Base-by-base conservation (phyloP, 2,888 invertebrate species). In the Dendrolimus houi region DNA sequence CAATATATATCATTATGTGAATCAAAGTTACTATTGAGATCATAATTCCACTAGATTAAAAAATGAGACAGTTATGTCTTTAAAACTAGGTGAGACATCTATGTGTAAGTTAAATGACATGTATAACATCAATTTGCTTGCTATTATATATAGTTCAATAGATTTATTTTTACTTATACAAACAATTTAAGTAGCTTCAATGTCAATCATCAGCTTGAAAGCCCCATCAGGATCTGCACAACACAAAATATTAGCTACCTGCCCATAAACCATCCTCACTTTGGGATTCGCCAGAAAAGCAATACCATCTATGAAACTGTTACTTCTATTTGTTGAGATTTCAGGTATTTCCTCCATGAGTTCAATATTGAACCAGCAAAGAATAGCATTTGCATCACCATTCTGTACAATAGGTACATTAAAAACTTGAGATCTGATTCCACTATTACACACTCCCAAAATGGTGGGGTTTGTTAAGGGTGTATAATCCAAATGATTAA, bases 291-390 rank as follows among this genome's bases (percentile, higher is more conserved):
- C 74, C 60, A 93, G 69, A 66, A 89, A 91, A 58, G 88, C 87
- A 63, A 83, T 84, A 41, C 89, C 90, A 65, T 91, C 88, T 54
- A 87, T 73, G 67, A 91, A 89, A 67, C 91, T 75, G 58, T 77
- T 76, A 57, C 81, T 62, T 61, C 85, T 77, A 56, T 83, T 79
- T 0, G 92, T 93, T 8, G 83, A 77, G 58, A 92, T 78, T 41
- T 70, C 76, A 29, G 75, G 72, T 40, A 80, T 57, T 57, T 81
- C 74, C 56, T 90, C 78, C 64, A 87, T 77, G 29, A 91, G 67
- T 60, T 90, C 82, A 55, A 92, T 78, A n/a, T 79, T 77, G 63
- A 87, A 93, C 92, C 93, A 93, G 64, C 92, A 92, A 17, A 92
- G 72, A 58, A 93, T 78, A 3, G 88, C 92, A 75, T 91, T 92